Evolutionary conservation across 2,888 invertebrate species (phyloP), one percentile per base, ranked within the genome.

Genomic region (Dexiosoma caninum): DNA sequence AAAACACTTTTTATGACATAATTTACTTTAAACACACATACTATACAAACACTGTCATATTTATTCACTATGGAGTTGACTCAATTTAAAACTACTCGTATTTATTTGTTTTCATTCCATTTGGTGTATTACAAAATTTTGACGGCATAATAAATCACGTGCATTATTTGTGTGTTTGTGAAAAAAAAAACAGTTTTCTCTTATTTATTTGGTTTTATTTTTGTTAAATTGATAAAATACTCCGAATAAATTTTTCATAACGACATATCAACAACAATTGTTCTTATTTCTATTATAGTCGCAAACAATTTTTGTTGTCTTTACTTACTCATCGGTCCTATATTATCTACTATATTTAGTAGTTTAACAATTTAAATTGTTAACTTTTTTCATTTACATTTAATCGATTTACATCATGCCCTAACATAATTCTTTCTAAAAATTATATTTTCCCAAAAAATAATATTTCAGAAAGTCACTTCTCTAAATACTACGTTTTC

Each of bases 111-210:
- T 60, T 49, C 4, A 27, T 51, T 27, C 49, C 19, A 60, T 71
- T 71, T 40, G 59, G 9, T 19, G 59, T 49, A 59, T 59, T 53
- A 32, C 27, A 32, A 35, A 71, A 35, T 4, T 64, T 55, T 64
- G 55, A 74, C 72, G 37, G 44, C 53, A 14, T 53, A 62, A 72
- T 74, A 64, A 46, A 64, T 74, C 72, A 74, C 62, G 21, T 55
- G 44, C 21, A 59, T 60, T 51, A 10, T 42, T n/a, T 67, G n/a
- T 69, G 21, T 66, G 37, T 21, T 40, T 71, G 71, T 60, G 21
- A 71, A 60, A 60, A 27, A 40, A 27, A 19, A 7, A 2, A 46
- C n/a, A n/a, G n/a, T n/a, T n/a, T n/a, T n/a, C n/a, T n/a, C n/a
- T n/a, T n/a, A 49, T 37, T 5, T 46, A 23, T 12, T 21, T 8